These are phyloP conservation scores for Prunella strophiata DNA, from an alignment of 2,797 vertebrate genomes.

Conservation along the genomic window DNA sequence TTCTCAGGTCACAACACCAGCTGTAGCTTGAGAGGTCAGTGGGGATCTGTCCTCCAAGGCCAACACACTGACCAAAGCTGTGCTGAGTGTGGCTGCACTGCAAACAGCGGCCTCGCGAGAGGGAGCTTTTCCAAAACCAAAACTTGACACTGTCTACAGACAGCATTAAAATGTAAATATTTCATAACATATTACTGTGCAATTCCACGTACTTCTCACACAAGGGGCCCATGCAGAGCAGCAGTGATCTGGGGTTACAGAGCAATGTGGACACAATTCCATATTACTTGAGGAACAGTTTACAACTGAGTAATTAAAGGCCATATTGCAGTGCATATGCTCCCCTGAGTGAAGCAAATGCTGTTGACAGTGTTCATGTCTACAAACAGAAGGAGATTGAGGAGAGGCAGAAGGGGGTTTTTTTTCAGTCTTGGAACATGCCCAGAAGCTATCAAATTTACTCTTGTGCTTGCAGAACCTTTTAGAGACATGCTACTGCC, in stretches of 20 bases:
- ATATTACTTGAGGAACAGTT: constrained; percentile 1
- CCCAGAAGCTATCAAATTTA: constrained; percentile 10
- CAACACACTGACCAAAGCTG: not conserved
- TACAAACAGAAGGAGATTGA: constrained; percentile 49
- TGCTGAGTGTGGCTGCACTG: not conserved
- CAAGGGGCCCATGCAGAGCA: not conserved
- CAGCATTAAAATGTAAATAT: not conserved
- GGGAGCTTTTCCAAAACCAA: not conserved
- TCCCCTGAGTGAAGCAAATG: constrained; percentile 9
- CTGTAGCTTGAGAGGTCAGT: not conserved
- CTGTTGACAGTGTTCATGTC: constrained; percentile 33
- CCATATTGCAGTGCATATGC: constrained; percentile 51
- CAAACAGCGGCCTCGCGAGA: not conserved
- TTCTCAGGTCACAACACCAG: not conserved
- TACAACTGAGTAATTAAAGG: constrained; percentile 20
- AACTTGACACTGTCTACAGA: not conserved
- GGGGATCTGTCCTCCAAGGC: not conserved
- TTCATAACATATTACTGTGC: not conserved
- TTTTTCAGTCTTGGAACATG: constrained; percentile 1
- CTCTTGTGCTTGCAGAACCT: constrained; percentile 4
- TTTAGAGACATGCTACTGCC: not conserved
- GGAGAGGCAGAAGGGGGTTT: not conserved
- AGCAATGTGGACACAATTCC: not conserved
- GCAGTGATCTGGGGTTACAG: not conserved
- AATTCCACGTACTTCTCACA: not conserved